Evolutionary conservation across 2,113 vertebrate genomes (phyloP).

Genomic region (Nothocercus nigrocapillus): DNA sequence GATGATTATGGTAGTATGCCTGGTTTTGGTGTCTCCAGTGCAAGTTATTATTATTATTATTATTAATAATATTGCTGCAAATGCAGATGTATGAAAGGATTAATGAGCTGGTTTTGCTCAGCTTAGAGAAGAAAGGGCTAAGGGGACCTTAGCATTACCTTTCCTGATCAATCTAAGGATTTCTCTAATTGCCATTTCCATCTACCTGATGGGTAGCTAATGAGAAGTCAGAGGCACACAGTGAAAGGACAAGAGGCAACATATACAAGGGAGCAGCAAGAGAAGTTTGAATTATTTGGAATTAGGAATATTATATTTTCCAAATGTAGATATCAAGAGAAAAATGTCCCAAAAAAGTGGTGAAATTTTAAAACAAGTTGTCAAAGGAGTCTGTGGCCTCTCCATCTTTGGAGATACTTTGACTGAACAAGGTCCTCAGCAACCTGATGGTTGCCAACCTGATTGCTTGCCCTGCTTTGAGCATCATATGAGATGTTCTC

Average conservation of each 20-base stretch:
- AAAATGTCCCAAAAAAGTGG: background rate
- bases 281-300: background rate
- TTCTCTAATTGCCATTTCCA: too few species aligned
- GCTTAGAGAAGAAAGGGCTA: too few species aligned
- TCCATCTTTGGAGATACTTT: background rate
- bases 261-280: background rate
- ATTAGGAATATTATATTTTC: background rate
- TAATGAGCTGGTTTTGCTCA: too few species aligned
- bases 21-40: too few species aligned
- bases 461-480: background rate
- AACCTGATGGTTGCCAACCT: background rate
- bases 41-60: too few species aligned
- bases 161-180: too few species aligned
- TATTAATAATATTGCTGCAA: too few species aligned
- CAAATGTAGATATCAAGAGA: background rate
- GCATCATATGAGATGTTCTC: background rate
- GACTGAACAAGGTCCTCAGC: background rate
- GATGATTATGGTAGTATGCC: too few species aligned
- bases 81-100: too few species aligned
- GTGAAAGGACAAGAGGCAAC: background rate
- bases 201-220: too few species aligned
- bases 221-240: background rate
- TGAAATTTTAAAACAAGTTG: background rate
- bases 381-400: background rate
- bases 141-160: too few species aligned